These are phyloP conservation scores for Tautogolabrus adspersus DNA, from an alignment of 2,113 vertebrate genomes.

Conservation along the genomic window DNA sequence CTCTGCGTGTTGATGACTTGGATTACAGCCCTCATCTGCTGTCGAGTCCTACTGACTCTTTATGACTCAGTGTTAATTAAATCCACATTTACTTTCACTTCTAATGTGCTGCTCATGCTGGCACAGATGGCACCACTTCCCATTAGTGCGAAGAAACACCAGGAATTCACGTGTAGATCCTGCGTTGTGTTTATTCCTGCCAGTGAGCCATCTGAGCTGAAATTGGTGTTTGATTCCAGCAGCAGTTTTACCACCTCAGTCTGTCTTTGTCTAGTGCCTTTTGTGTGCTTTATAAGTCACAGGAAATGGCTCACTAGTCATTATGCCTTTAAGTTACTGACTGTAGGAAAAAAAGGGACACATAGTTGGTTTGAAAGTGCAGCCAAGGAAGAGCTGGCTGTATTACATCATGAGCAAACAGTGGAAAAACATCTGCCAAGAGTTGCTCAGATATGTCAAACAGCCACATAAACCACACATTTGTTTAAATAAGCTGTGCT, in stretches of 20 bases:
- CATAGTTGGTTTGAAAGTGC: neutral
- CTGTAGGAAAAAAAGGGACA: conserved; percentile 2
- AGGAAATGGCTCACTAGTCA: neutral
- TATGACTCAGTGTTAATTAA: conserved; percentile 83
- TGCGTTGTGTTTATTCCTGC: conserved; percentile 1
- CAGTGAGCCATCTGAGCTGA: conserved; percentile 19
- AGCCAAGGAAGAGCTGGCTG: conserved; percentile 27
- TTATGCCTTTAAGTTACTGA: conserved; percentile 24
- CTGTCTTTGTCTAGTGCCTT: conserved; percentile 6
- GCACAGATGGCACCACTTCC: conserved; percentile 62
- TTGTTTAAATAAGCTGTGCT: neutral
- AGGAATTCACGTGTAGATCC: conserved; percentile 22
- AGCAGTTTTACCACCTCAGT: conserved; percentile 23
- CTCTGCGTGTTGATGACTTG: conserved; percentile 60
- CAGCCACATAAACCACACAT: neutral
- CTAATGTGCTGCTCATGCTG: conserved; percentile 61
- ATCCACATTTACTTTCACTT: conserved; percentile 76
- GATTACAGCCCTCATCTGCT: conserved; percentile 54
- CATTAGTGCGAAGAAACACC: conserved; percentile 45
- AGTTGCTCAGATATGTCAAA: neutral
- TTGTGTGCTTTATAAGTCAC: conserved; percentile 7
- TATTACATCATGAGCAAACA: conserved; percentile 26
- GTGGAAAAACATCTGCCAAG: conserved; percentile 25
- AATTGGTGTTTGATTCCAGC: conserved; percentile 17
- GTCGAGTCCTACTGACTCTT: conserved; percentile 66